A percentile compares a stretch with the other conserved stretches of the same genome.
These are phyloP conservation scores for Tarsius wallacei DNA, from an alignment of 2,797 vertebrate species.

Conservation along the genomic window DNA sequence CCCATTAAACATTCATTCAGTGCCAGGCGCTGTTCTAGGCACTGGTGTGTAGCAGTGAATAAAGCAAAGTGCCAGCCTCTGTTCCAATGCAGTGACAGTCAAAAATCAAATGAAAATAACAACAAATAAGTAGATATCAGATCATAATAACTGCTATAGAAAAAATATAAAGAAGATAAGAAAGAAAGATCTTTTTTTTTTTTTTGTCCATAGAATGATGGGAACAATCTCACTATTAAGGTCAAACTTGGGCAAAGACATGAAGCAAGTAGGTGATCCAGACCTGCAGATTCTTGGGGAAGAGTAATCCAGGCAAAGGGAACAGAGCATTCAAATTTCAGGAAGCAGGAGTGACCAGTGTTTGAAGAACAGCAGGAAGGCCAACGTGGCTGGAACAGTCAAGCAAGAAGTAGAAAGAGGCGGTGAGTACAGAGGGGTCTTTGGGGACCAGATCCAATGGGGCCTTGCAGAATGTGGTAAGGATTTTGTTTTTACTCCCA, in stretches of 20 bases:
- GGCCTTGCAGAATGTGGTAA: no score
- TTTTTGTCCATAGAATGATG: no score
- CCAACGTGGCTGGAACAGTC: fast-evolving
- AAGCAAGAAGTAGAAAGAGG: neutral
- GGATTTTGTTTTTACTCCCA: neutral
- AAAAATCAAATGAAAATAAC: neutral
- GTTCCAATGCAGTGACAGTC: neutral
- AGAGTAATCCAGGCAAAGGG: neutral
- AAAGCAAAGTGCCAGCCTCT: neutral
- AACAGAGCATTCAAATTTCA: neutral
- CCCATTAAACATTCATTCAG: neutral
- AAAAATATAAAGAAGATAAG: neutral
- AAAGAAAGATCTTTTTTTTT: no score
- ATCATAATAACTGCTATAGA: neutral
- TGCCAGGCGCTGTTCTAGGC: no score
- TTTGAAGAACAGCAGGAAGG: neutral
- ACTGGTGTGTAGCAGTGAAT: neutral
- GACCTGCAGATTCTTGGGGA: neutral
- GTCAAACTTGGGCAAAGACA: neutral
- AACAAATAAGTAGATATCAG: no score
- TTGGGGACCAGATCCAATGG: no score
- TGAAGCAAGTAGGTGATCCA: fast-evolving
- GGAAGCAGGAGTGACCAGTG: neutral
- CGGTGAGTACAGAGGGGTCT: neutral
- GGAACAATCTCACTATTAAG: neutral